Evolutionary conservation across 2,797 vertebrate species (phyloP), one percentile per base, ranked within the genome.

Genomic region (Phoxinus dragarum): DNA sequence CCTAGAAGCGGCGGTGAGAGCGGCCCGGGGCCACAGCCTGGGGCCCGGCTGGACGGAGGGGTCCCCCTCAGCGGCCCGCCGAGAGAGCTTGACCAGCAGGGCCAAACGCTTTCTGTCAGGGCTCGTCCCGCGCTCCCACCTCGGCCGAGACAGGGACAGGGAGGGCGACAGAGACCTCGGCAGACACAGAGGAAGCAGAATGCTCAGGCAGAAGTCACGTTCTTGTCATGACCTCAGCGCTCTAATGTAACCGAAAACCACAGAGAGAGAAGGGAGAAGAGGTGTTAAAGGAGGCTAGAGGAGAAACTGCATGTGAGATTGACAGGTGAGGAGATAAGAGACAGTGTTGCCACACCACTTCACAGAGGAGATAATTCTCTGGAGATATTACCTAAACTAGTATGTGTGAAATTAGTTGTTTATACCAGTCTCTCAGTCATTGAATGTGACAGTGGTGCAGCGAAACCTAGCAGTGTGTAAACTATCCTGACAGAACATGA

Each of bases 181-280:
- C 89, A 92, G 95, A 56, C 94, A 94, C 76, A 89, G 94, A 47
- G 93, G 94, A 69, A 95, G 95, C 92, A 96, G 96, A 88, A 96
- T 97, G 93, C 94, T 96, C 90, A 96, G 97, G 64, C 97, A 98
- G 91, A 97, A 97, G 85, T 98, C 97, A 10, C 96, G 96, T 90
- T 98, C 97, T 52, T 98, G 97, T 91, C 97, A 97, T 49, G 97
- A 98, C 95, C 96, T 98, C 91, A 97, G 96, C 0, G 96, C 97
- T 90, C 91, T 96, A 93, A 87, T 96, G 94, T 96, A 91, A 71
- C 81, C 3, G 27, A 73, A 71, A 78, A 49, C 6, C 0, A 10
- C 54, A 8, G 10, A 80, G 27, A 40, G 64, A 84, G 27, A 80
- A 40, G 49, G 17, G 40, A 31, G 66, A 7, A 23, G n/a, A 27